Conservation (phyloP, 37 sponge, comb jelly and placozoan genomes). For the Spongilla lacustris region DNA sequence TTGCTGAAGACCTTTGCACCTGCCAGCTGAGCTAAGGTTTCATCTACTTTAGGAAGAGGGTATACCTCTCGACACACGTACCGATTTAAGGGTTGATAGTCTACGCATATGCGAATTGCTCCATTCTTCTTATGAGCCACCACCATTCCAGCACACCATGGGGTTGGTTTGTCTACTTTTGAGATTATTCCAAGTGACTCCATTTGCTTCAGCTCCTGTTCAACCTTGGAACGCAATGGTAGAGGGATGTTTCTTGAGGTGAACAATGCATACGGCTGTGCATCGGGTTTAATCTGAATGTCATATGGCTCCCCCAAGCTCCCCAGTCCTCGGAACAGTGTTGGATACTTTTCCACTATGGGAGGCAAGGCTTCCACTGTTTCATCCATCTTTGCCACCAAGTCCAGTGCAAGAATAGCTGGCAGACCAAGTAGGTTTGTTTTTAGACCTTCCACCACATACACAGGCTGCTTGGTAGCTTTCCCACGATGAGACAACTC, state of each 20-base stretch:
- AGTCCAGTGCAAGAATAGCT: conserved; percentile 25
- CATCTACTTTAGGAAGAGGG: conserved; percentile 19
- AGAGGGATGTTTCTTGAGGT: conserved; percentile 31
- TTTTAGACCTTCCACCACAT: conserved; percentile 19
- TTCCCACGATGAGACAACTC: conserved; percentile 7
- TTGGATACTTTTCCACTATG: conserved; percentile 19
- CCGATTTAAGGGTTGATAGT: conserved; percentile 20
- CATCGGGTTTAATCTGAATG: conserved; percentile 19
- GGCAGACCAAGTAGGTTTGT: conserved; percentile 42
- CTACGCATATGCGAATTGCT: conserved; percentile 32
- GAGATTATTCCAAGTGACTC: conserved; percentile 25
- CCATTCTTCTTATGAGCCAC: conserved; percentile 35
- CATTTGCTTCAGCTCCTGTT: conserved; percentile 27
- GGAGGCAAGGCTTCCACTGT: not conserved
- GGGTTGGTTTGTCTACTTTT: conserved; percentile 31
- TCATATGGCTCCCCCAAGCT: conserved; percentile 14
- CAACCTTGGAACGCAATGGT: conserved; percentile 25
- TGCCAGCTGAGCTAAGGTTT: conserved; percentile 16
- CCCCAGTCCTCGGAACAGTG: conserved; percentile 29
- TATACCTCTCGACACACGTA: conserved; percentile 6
- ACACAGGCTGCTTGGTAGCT: conserved; percentile 16
- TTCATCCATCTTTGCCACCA: conserved; percentile 20
- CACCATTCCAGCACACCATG: conserved; percentile 44
- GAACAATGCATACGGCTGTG: conserved; percentile 27
- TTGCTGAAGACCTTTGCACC: conserved; percentile 24